Base-by-base conservation (phyloP, 2,797 vertebrate species). In the Pyrocephalus nanus region DNA sequence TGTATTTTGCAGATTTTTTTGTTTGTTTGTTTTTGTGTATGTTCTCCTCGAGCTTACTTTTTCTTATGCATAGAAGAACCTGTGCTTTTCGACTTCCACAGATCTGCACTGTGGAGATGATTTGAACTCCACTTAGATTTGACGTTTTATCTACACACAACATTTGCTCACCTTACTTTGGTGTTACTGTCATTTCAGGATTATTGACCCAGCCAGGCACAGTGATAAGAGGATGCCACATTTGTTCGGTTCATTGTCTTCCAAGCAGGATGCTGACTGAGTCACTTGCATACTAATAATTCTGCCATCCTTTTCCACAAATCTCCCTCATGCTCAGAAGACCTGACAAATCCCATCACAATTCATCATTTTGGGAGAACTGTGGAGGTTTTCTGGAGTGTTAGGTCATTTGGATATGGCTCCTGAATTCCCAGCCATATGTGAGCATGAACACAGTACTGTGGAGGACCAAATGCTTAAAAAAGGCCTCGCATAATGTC, bases 1-100 rank as follows among this genome's bases (percentile, higher is more conserved):
- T 12, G 16, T 45, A 42, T 85, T 76, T 78, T 69, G 32, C 15
- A 60, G 11, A 20, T 76, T 45, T 69, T 18, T 61, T 62, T 17
- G 12, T 18, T 15, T 51, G 5, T 22, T 9, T 70, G 12, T 69
- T 70, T 81, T 66, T 64, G 15, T 82, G 34, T 85, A 22, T 5
- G 8, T 83, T 43, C 17, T 86, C 53, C 79, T 65, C 74, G 80
- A 16, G 38, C 22, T 60, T 51, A 85, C 29, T 42, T 23, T 75
- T 51, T 88, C 64, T 87, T 23, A 43, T 30, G 38, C 16, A n/a
- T 5, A 55, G 40, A 85, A 82, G 23, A 58, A 79, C 62, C 58
- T 82, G 42, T 80, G 76, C n/a, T 88, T 88, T 95, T 95, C 65
- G 53, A 64, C 74, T 93, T 79, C 48, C 57, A 84, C 17, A 53